Conservation (phyloP, 2,113 vertebrate species). For the Thinocorus orbignyianus region DNA sequence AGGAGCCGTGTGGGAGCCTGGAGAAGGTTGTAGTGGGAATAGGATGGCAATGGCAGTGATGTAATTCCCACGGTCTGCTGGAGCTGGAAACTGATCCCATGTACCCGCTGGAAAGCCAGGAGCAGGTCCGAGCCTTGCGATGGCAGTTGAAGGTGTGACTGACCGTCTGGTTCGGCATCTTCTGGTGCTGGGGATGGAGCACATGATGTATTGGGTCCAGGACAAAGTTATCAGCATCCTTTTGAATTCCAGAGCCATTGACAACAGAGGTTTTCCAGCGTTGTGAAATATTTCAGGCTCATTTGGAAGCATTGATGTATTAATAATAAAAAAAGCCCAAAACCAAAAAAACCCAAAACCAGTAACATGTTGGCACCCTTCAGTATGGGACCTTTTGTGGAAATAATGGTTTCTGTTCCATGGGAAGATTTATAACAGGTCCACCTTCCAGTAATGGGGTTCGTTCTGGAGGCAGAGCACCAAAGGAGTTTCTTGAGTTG, state of each 20-base stretch:
- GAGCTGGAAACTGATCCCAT: not conserved
- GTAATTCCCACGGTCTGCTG: not conserved
- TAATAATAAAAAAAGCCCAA: not conserved
- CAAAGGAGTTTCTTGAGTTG: not conserved
- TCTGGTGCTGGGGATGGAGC: not conserved
- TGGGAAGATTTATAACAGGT: not conserved
- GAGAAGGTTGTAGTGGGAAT: not conserved
- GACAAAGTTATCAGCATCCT: too few relatives aligned
- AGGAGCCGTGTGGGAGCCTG: not conserved
- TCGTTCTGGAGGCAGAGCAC: not conserved
- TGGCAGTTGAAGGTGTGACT: not conserved
- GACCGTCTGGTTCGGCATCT: not conserved
- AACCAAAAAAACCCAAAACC: too few relatives aligned
- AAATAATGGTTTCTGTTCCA: not conserved
- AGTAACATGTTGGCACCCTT: not conserved
- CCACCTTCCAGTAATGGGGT: not conserved
- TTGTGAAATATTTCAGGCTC: not conserved
- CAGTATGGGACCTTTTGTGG: not conserved
- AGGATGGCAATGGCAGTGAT: not conserved
- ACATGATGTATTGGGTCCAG: not conserved
- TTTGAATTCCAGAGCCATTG: not conserved
- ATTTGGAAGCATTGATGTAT: not conserved
- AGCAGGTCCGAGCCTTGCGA: not conserved
- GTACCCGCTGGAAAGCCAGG: fast-evolving
- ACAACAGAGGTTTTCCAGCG: not conserved